Evolutionary conservation across 2,888 invertebrate species (phyloP).

Genomic region (Drosophila silvestris): DNA sequence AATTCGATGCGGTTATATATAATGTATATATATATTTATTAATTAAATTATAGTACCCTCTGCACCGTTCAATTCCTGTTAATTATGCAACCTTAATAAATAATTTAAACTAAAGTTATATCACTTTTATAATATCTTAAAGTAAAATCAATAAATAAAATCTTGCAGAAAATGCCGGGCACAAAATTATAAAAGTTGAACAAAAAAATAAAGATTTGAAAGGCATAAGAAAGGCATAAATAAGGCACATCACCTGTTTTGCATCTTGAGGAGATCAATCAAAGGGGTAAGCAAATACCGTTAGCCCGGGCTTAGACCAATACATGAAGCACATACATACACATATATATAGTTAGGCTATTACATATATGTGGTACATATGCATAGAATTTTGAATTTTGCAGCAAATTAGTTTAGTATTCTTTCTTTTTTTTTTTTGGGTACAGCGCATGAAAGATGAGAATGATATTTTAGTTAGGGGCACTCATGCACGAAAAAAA

Average conservation of each 20-base stretch:
- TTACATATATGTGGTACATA: constrained; percentile 22
- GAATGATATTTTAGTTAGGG: constrained; percentile 19
- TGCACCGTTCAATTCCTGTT: background rate
- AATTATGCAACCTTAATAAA: background rate
- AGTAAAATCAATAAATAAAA: no score
- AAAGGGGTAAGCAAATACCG: constrained; percentile 29
- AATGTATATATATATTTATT: background rate
- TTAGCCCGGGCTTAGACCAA: constrained; percentile 43
- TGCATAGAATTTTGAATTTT: constrained; percentile 52
- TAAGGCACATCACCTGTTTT: constrained; percentile 52
- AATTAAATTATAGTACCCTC: background rate
- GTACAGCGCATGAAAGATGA: constrained; percentile 30
- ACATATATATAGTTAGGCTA: constrained; percentile 14
- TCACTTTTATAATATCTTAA: background rate
- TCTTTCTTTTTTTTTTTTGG: background rate
- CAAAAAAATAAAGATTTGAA: background rate
- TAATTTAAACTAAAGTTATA: background rate
- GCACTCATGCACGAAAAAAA: constrained; percentile 39
- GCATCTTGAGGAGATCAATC: constrained; percentile 27
- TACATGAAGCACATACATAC: constrained; percentile 41
- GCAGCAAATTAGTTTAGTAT: constrained; percentile 10
- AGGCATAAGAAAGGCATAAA: background rate
- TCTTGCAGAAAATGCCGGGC: constrained; percentile 8
- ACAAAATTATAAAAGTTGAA: background rate
- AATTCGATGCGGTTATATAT: background rate